Base-by-base conservation (phyloP, 2,797 vertebrate genomes). In the Micromesistius poutassou region DNA sequence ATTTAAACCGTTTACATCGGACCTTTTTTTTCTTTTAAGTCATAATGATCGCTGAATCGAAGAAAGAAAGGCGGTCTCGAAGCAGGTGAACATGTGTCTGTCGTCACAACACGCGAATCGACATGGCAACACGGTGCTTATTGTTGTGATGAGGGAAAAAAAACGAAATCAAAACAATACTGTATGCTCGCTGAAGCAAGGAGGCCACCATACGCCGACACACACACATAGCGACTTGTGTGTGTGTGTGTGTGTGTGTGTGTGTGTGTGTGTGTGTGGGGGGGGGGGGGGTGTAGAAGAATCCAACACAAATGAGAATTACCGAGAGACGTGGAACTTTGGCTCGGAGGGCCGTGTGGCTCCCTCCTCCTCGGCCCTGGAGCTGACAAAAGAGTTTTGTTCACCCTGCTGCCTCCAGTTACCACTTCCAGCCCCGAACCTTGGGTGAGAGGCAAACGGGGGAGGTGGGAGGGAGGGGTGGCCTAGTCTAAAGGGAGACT, bases 401-500 rank as follows among this genome's bases (percentile, higher is more conserved):
- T 68, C 62, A 30, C 25, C 25, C 62, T 9, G 62, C 62, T 12
- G 62, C 62, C 62, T 68, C 62, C n/a, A 12, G 62, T 68, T 68
- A 28, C 62, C 25, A 68, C 8, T 28, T 12, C 62, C 62, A 68
- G 62, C 25, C 55, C 62, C 62, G 13, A 55, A 70, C 1, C 74
- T 70, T 71, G 79, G 77, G 72, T 77, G 76, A 77, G 76, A 68
- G 62, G 62, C 8, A 28, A 68, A 7, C 25, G 62, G 55, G 55
- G 7, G 55, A 10, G 55, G 55, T 1, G 6, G 55, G 22, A 25
- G 55, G 55, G 55, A 25, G n/a, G 55, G 22, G 6, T 62, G 55
- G 6, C 55, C 22, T 1, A 6, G 14, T 62, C 55, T 62, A 62
- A 62, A 62, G 36, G 36, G 36, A 38, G 7, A n/a, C 5, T 62